Evolutionary conservation across 2,888 invertebrate genomes (phyloP).

Genomic region (Coelinius sp.): DNA sequence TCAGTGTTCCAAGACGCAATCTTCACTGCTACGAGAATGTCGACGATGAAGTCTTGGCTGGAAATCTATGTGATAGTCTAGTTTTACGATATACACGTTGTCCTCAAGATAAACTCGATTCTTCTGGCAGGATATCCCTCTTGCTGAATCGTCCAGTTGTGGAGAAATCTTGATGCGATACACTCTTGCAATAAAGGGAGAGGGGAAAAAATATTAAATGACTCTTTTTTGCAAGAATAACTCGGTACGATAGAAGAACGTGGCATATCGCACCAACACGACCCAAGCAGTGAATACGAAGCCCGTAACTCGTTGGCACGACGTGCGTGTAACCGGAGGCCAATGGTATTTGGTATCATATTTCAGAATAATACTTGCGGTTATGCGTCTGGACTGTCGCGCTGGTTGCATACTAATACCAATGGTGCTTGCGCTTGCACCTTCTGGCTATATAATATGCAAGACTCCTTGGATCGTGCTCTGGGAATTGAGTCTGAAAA

Average conservation of each 20-base stretch:
- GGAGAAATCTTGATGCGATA: slow-evolving; percentile 31
- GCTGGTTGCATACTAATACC: slow-evolving; percentile 52
- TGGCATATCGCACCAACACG: slow-evolving; percentile 38
- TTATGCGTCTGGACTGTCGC: slow-evolving; percentile 51
- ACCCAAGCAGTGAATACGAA: slow-evolving; percentile 38
- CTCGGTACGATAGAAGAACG: slow-evolving; percentile 20
- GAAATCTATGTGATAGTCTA: slow-evolving; percentile 42
- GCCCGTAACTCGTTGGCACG: slow-evolving; percentile 55
- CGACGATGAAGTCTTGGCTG: slow-evolving; percentile 29
- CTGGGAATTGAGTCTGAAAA: neutral
- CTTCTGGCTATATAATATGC: neutral
- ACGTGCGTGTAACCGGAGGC: slow-evolving; percentile 55
- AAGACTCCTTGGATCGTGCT: slow-evolving; percentile 3
- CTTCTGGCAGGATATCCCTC: slow-evolving; percentile 31
- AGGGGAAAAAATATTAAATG: slow-evolving; percentile 39
- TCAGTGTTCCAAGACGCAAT: slow-evolving; percentile 26
- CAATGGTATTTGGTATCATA: slow-evolving; percentile 61
- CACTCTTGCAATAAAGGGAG: slow-evolving; percentile 9
- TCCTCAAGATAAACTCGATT: slow-evolving; percentile 38
- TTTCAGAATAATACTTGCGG: slow-evolving; percentile 60
- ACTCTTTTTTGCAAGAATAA: slow-evolving; percentile 36
- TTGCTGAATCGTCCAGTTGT: slow-evolving; percentile 38
- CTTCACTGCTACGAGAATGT: slow-evolving; percentile 18
- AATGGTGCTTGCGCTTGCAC: slow-evolving; percentile 28
- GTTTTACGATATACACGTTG: slow-evolving; percentile 35